Base-by-base conservation (phyloP, 2,797 vertebrate species). In the Philypnodon macrostomus region DNA sequence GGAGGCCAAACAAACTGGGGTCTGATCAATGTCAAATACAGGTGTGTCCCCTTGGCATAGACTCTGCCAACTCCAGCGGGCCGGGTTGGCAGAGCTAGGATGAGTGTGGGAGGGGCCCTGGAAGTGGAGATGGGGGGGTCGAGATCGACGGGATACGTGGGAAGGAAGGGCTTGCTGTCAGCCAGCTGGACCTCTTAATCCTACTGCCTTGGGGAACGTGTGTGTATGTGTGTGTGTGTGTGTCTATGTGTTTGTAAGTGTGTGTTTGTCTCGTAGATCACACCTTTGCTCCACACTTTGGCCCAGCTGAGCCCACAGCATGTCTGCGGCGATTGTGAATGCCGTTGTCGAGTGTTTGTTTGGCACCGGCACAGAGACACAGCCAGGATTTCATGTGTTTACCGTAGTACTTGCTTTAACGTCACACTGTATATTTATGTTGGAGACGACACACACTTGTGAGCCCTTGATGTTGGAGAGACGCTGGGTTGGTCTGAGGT, bases 161-260 rank as follows among this genome's bases (percentile, higher is more conserved):
- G 87, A 88, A 88, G 87, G 87, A 90, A 88, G 79, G 80, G 80
- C 85, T 89, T 83, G 85, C 90, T 90, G 90, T 90, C 89, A 90
- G 88, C 86, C 84, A 90, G 88, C 88, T 89, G 88, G 89, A 90
- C 89, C 89, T 88, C 89, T 90, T 91, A 90, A 91, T 91, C 88
- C 89, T 67, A 88, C 86, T 85, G 86, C 88, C 87, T 87, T 88
- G 81, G 85, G 89, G 87, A 88, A 84, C 87, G 83, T 77, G 85
- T 83, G 81, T 87, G 84, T 80, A 58, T 52, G 53, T 36, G 42
- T 51, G 66, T 64, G 56, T 67, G 59, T 61, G 54, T 62, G 39
- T 54, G 44, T 67, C 27, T 54, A n/a, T n/a, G n/a, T n/a, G n/a
- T n/a, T n/a, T n/a, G n/a, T n/a, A n/a, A n/a, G 47, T 48, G 57